Base-by-base conservation (phyloP, 2,797 vertebrate genomes). In the Parauchenoglanis ngamensis region DNA sequence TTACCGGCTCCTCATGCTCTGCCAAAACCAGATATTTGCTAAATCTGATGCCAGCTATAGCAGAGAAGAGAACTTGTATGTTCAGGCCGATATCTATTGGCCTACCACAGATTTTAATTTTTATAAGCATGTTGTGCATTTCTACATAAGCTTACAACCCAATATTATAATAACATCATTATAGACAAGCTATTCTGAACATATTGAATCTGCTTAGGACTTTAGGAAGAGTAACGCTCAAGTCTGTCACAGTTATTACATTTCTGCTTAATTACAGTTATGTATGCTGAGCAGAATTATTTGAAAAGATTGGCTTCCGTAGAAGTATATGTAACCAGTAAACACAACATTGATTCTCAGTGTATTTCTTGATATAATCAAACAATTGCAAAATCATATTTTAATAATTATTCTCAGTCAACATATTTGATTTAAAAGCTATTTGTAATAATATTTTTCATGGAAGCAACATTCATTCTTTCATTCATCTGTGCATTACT, bases 1-100 rank as follows among this genome's bases (percentile, higher is more conserved):
- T 90, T 90, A 89, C 78, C 46, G 46, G 68, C 61, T 59, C 61
- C 54, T 82, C 81, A 54, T 63, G 79, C 84, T 72, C 87, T 88
- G 85, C 87, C 85, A 88, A 88, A 85, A 83, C 75, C 83, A 49
- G 68, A 85, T 75, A 84, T 87, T 75, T 35, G 25, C 54, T 68
- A 70, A 88, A 79, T 46, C 70, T 85, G 85, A 85, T 87, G 75
- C 83, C 57, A 73, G 72, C 82, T 54, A 81, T 63, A 35, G 25
- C 25, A 61, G 54, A 44, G 76, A 73, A 54, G 40, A 81, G 44
- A 86, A 73, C 19, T 63, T 61, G 40, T 31, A 10, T 49, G 28
- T 57, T 56, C 25, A 19, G 56, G 40, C 56, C 21, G 10, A n/a
- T 40, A 40, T 35, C 54, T 35, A 28, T 13, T 31, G 70, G 40